Base-by-base conservation (phyloP, 2,797 vertebrate species). In the Spinibarbus caldwelli region DNA sequence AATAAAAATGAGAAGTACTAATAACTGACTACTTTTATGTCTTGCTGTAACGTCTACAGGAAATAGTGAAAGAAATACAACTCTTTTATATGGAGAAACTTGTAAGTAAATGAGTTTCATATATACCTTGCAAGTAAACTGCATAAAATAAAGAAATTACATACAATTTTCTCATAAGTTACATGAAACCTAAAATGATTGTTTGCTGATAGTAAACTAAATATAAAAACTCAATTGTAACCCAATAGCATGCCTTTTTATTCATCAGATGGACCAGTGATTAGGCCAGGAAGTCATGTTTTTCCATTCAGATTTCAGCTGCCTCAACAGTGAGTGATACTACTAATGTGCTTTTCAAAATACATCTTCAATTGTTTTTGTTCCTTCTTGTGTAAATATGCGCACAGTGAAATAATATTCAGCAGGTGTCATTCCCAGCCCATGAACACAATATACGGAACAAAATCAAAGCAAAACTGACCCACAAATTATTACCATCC, bases 281-380 rank as follows among this genome's bases (percentile, higher is more conserved):
- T 95, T 94, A 94, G 91, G 90, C 90, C 92, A 83, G 98, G 98
- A 93, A 93, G 89, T 88, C 97, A 99, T 75, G 94, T 96, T 91
- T 99, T 96, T 94, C 94, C 95, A 87, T 99, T 98, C 93, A 96
- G 92, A 89, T 94, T 99, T 0, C 93, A 94, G 87, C 95, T 99
- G 95, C 98, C 98, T 93, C 87, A 93, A 90, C 96, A 92, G 98
- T 99, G 93, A 97, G 97, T 96, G 82, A 34, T 64, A 19, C 75
- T 49, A 43, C 23, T 68, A 21, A 71, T 66, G 70, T 62, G 6
- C 26, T 12, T 75, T n/a, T 45, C 19, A 31, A 26, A 52, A 45
- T 72, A 23, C 47, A 10, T 36, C 29, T 59, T 82, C 14, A 75
- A 6, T n/a, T 34, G 17, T 49, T 29, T 11, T 64, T 36, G 70